Evolutionary conservation across 2,113 vertebrate species (phyloP).

Genomic region (Hippocampus zosterae): DNA sequence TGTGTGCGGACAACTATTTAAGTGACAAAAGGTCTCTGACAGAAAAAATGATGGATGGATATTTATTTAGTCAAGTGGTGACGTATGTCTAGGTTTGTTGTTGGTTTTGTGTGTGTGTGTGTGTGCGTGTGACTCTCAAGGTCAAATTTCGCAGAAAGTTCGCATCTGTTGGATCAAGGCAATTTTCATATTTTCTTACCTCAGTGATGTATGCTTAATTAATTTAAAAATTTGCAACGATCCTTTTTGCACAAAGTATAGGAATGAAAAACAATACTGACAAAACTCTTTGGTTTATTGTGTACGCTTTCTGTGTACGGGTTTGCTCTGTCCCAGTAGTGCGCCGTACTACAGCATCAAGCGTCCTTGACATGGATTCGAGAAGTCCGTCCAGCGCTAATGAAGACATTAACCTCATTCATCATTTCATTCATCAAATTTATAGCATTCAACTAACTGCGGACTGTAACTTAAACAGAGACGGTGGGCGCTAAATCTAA

Average conservation of each 20-base stretch:
- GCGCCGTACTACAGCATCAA: neutral
- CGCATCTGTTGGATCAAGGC: neutral
- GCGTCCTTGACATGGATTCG: slow-evolving; percentile 8
- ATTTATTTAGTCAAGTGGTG: too few relatives aligned
- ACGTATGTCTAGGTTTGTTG: too few relatives aligned
- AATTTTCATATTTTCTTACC: neutral
- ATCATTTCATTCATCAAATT: neutral
- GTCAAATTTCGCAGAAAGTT: too few relatives aligned
- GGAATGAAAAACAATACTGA: neutral
- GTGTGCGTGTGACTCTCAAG: too few relatives aligned
- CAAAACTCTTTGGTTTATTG: neutral
- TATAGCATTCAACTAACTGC: neutral
- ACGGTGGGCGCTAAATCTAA: too few relatives aligned
- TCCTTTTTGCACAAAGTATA: neutral
- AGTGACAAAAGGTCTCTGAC: too few relatives aligned
- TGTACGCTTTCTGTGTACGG: neutral
- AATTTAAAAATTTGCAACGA: too few relatives aligned
- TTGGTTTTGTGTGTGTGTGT: too few relatives aligned
- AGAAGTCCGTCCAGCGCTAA: neutral
- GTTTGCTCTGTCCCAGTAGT: neutral
- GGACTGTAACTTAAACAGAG: too few relatives aligned
- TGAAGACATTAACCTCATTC: neutral
- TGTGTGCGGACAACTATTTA: too few relatives aligned
- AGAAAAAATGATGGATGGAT: too few relatives aligned
- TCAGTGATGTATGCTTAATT: neutral